Conservation (phyloP, 2,113 vertebrate genomes). For the Eubucco bourcierii region DNA sequence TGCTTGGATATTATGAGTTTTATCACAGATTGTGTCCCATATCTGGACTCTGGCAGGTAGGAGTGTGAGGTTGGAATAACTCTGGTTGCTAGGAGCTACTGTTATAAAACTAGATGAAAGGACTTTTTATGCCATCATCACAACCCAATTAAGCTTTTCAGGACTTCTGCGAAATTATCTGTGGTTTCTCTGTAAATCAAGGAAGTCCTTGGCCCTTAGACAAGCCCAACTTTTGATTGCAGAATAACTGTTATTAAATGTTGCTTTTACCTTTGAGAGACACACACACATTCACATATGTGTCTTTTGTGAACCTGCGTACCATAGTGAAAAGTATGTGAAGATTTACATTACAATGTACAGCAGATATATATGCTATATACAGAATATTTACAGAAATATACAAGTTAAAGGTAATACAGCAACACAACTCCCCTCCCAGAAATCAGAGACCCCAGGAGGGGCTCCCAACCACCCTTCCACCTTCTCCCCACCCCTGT, state of each 20-base stretch:
- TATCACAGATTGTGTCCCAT: neutral
- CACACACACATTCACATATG: accelerated
- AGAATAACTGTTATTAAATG: neutral
- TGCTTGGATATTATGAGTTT: neutral
- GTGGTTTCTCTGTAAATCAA: neutral
- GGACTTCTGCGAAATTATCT: neutral
- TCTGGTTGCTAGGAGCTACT: constrained; percentile 39
- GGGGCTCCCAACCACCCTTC: too few species aligned
- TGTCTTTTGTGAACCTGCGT: neutral
- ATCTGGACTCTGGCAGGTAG: constrained; percentile 10
- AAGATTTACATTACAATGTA: too few species aligned
- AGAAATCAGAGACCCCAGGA: too few species aligned
- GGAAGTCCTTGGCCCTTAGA: neutral
- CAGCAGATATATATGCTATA: too few species aligned
- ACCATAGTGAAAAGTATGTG: too few species aligned
- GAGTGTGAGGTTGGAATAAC: neutral
- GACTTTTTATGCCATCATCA: neutral
- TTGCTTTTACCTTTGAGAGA: neutral
- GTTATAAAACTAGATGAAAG: neutral
- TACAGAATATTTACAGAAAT: too few species aligned
- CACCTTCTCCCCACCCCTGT: too few species aligned
- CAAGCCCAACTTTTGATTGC: neutral
- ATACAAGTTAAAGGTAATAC: too few species aligned
- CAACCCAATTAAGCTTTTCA: constrained; percentile 6
- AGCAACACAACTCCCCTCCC: too few species aligned